A percentile compares a stretch with the other conserved stretches of the same genome.
phyloP scores from a whole-genome alignment of 2,797 vertebrate genomes.

The Emys orbicularis region DNA sequence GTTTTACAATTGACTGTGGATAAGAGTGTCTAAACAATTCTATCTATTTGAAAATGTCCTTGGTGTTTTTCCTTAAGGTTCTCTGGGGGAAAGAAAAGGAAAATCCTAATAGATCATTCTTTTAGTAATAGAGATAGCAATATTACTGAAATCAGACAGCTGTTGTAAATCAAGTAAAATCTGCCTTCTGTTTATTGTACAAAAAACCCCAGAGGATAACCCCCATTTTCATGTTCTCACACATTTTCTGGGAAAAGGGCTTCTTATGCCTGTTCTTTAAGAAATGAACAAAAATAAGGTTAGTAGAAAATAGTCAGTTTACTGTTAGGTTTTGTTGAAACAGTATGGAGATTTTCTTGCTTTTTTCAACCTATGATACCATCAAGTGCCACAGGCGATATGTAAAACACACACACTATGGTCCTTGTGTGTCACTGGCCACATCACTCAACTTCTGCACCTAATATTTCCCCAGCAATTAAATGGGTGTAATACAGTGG shows the following conservation, averaged over 20 bases:
- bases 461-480: slow-evolving; percentile 17
- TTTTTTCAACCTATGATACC: background rate
- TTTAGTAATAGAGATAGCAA: slow-evolving; percentile 58
- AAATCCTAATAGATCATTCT: slow-evolving; percentile 63
- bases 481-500: background rate
- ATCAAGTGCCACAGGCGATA: background rate
- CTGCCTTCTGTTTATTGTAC: slow-evolving; percentile 54
- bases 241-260: slow-evolving; percentile 20
- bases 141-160: slow-evolving; percentile 50
- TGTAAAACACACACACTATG: background rate
- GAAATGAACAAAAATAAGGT: background rate
- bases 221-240: slow-evolving; percentile 31
- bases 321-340: background rate
- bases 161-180: slow-evolving; percentile 57
- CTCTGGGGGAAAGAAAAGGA: slow-evolving; percentile 63
- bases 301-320: background rate
- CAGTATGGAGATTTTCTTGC: background rate
- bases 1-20: slow-evolving; percentile 52
- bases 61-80: slow-evolving; percentile 63
- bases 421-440: background rate
- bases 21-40: slow-evolving; percentile 61
- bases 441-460: background rate
- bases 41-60: slow-evolving; percentile 67
- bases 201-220: background rate
- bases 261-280: slow-evolving; percentile 2